Percentiles rank a stretch among this genome's conserved stretches.
These are phyloP conservation scores for Enteromius treurensis DNA, from an alignment of 2,797 vertebrate genomes.

Conservation along the genomic window DNA sequence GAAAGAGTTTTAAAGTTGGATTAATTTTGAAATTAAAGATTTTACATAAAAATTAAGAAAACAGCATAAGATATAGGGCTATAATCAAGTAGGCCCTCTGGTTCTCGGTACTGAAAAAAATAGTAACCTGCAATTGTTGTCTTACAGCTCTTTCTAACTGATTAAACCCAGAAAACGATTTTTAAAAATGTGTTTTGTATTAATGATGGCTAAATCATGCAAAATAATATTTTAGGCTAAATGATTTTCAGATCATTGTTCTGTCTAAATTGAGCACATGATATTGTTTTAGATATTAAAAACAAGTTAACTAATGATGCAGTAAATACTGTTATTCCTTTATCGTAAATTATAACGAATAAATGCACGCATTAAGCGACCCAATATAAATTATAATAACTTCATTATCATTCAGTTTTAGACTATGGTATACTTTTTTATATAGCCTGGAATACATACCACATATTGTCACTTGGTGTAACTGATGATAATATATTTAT, in stretches of 20 bases:
- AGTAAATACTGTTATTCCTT: neutral
- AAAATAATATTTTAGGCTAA: neutral
- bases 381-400: neutral
- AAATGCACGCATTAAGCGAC: neutral
- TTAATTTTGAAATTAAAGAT: neutral
- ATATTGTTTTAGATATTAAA: neutral
- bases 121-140: neutral
- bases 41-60: neutral
- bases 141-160: neutral
- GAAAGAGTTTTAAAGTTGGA: neutral
- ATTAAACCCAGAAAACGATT: neutral
- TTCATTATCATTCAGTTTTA: neutral
- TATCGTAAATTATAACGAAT: neutral
- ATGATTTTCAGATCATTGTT: neutral
- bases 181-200: neutral
- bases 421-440: neutral
- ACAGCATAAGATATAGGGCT: neutral
- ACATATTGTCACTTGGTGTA: neutral
- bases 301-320: neutral
- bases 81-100: neutral
- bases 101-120: neutral
- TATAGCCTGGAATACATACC: neutral
- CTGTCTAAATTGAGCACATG: neutral
- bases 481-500: neutral
- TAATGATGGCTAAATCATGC: neutral